These are phyloP conservation scores for Callocephalon fimbriatum DNA, from an alignment of 2,113 vertebrate species.

Conservation along the genomic window DNA sequence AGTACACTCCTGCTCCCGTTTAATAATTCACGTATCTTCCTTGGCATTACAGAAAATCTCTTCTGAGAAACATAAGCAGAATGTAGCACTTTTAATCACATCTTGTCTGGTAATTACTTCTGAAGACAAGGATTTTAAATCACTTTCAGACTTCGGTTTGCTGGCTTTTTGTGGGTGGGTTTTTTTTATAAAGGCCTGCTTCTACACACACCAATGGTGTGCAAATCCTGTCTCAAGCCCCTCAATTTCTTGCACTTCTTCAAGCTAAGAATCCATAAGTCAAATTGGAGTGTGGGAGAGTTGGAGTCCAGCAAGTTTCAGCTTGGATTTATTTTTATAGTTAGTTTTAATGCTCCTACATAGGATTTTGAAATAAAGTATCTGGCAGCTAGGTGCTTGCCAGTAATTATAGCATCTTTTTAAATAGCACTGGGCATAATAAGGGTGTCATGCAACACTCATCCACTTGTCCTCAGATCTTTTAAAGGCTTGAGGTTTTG, in stretches of 20 bases:
- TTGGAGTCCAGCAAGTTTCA: not conserved
- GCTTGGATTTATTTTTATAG: constrained; percentile 8
- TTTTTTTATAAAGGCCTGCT: not conserved
- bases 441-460: not conserved
- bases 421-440: not conserved
- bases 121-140: not conserved
- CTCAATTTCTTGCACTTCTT: not conserved
- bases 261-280: not conserved
- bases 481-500: not conserved
- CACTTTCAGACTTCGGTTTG: not conserved
- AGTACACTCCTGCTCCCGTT: not conserved
- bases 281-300: not conserved
- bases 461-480: not conserved
- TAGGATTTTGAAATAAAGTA: not conserved
- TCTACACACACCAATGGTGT: not conserved
- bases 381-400: not conserved
- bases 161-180: not conserved
- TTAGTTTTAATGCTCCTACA: not conserved
- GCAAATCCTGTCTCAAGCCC: not conserved
- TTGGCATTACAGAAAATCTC: not conserved
- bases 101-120: not conserved
- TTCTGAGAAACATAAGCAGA: not conserved
- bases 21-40: not conserved
- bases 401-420: not conserved
- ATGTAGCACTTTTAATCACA: not conserved